Conservation (phyloP, 2,888 invertebrate species). For the Leptinotarsa tumamoca region DNA sequence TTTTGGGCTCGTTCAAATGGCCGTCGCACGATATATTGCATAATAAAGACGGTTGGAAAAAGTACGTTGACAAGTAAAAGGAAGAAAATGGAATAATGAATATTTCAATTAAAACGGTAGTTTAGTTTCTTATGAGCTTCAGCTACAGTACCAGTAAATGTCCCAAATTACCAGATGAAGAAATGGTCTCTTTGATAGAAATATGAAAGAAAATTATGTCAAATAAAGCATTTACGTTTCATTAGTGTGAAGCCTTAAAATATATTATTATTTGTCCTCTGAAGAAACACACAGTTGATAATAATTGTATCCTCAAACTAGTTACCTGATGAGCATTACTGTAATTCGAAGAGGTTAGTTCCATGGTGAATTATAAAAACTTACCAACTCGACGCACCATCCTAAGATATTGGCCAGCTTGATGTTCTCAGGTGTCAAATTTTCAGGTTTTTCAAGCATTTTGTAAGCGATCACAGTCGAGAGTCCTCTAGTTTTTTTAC, state of each 20-base stretch:
- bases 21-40: too few species aligned
- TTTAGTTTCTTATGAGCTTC: too few species aligned
- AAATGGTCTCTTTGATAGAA: too few species aligned
- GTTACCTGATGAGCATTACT: background rate
- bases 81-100: too few species aligned
- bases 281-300: background rate
- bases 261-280: background rate
- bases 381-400: conserved; percentile 96
- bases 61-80: too few species aligned
- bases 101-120: too few species aligned
- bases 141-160: too few species aligned
- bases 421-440: conserved; percentile 81
- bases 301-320: background rate
- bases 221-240: background rate
- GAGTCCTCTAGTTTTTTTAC: conserved; percentile 87
- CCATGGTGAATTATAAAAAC: conserved; percentile 53
- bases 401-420: conserved; percentile 86
- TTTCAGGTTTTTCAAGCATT: conserved; percentile 75
- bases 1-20: too few species aligned
- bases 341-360: background rate
- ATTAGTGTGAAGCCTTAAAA: conserved; percentile 3
- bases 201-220: background rate
- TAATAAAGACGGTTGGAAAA: too few species aligned
- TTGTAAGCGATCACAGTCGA: conserved; percentile 82
- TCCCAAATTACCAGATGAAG: too few species aligned